Conservation (phyloP, 2,797 vertebrate species). For the Schizopygopsis malacanthus region DNA sequence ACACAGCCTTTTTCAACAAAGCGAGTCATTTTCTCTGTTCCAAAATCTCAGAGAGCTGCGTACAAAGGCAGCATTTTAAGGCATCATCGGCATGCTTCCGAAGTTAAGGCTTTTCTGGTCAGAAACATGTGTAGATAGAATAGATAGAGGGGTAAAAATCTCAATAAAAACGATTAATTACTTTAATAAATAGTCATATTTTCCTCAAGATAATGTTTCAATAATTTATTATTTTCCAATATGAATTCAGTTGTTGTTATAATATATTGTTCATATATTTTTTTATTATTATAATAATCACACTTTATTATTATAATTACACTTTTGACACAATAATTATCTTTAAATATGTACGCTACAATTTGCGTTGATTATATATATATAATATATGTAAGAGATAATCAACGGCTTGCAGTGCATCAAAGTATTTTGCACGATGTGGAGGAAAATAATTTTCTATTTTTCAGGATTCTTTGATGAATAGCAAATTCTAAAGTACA, state of each 20-base stretch:
- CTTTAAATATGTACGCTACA: no score
- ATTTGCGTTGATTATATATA: no score
- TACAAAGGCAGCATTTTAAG: conserved; percentile 1
- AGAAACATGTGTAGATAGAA: not conserved
- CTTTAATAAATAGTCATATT: not conserved
- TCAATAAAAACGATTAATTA: not conserved
- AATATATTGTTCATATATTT: not conserved
- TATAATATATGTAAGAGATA: no score
- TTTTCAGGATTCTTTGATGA: not conserved
- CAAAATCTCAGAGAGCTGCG: not conserved
- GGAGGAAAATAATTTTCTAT: no score
- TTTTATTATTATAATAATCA: not conserved
- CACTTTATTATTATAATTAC: not conserved
- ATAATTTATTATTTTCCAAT: not conserved
- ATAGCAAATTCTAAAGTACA: not conserved
- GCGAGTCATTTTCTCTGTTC: conserved; percentile 9
- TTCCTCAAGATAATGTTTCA: not conserved
- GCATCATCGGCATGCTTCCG: not conserved
- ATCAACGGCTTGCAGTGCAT: no score
- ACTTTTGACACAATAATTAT: not conserved
- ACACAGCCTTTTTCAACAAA: conserved; percentile 14
- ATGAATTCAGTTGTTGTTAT: not conserved
- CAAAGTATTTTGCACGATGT: no score
- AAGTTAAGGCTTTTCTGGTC: not conserved
- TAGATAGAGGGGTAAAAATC: not conserved